phyloP scores from a whole-genome alignment of 2,113 vertebrate genomes.

The Solea senegalensis region DNA sequence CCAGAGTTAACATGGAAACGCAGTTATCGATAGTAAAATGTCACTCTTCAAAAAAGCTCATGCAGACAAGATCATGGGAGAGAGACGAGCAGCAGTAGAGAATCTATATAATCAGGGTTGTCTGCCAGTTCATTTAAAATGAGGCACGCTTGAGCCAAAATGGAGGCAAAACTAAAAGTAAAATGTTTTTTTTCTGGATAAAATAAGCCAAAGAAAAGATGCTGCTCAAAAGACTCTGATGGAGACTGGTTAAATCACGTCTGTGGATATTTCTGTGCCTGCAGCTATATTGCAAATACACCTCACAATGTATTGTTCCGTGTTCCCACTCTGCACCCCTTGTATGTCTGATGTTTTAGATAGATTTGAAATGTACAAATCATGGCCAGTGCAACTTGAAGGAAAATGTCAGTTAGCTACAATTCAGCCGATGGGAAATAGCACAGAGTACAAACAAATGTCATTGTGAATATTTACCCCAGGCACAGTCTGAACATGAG shows the following conservation, averaged over 20 bases:
- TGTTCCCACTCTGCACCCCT: conserved; percentile 4
- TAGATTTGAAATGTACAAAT: conserved; percentile 55
- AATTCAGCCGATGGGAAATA: conserved; percentile 58
- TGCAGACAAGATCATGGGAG: background rate
- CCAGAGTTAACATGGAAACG: background rate
- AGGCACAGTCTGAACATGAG: conserved; percentile 63
- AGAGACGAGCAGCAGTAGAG: background rate
- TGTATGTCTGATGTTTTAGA: conserved; percentile 60
- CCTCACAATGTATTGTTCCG: background rate
- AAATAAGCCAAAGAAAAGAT: conserved; percentile 6
- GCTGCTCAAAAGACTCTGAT: background rate
- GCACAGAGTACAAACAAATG: conserved; percentile 67
- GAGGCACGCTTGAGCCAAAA: background rate
- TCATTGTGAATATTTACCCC: conserved; percentile 75
- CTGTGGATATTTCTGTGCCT: background rate
- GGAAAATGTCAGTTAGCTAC: conserved; percentile 74
- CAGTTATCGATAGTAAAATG: background rate
- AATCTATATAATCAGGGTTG: conserved; percentile 3
- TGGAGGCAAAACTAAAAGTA: conserved; percentile 3
- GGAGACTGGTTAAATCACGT: background rate
- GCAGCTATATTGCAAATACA: background rate
- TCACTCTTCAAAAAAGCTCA: background rate
- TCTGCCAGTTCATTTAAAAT: background rate
- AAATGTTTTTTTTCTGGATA: background rate
- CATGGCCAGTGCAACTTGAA: conserved; percentile 48